phyloP scores from a whole-genome alignment of 2,113 vertebrate genomes.

The Eulemur macaco region DNA sequence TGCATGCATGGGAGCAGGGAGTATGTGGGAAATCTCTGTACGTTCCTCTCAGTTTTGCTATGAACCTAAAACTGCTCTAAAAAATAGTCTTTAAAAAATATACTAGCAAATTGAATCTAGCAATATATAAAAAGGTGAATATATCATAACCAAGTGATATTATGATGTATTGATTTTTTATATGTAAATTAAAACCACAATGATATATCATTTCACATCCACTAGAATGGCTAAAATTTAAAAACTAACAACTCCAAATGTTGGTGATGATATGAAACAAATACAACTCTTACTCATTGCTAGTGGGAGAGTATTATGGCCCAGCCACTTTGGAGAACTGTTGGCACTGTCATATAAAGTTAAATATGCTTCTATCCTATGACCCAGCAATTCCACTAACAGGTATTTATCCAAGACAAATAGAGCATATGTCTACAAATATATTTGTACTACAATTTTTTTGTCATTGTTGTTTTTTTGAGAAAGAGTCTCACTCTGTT shows the following conservation, averaged over 20 bases:
- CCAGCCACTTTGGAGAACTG: not conserved
- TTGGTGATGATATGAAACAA: not conserved
- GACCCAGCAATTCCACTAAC: not conserved
- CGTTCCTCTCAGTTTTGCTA: not conserved
- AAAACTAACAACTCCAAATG: not conserved
- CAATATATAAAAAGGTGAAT: not conserved
- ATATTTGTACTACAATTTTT: not conserved
- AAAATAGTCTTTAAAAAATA: not conserved
- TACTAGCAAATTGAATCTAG: not conserved
- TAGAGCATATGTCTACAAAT: not conserved
- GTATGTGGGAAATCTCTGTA: not conserved
- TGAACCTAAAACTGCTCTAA: not conserved
- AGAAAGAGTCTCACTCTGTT: too few relatives aligned
- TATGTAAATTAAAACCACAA: not conserved
- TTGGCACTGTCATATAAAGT: not conserved
- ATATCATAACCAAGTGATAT: not conserved
- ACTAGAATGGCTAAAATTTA: not conserved
- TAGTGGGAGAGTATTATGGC: not conserved
- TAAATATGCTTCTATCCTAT: not conserved
- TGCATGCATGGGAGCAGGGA: not conserved
- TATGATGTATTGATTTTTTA: not conserved
- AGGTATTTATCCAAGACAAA: not conserved
- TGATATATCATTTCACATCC: not conserved
- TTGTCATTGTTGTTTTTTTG: too few relatives aligned
- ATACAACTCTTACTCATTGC: not conserved